Evolutionary conservation across 2,888 invertebrate genomes (phyloP).

Genomic region (Hermaeophaga mercurialis): DNA sequence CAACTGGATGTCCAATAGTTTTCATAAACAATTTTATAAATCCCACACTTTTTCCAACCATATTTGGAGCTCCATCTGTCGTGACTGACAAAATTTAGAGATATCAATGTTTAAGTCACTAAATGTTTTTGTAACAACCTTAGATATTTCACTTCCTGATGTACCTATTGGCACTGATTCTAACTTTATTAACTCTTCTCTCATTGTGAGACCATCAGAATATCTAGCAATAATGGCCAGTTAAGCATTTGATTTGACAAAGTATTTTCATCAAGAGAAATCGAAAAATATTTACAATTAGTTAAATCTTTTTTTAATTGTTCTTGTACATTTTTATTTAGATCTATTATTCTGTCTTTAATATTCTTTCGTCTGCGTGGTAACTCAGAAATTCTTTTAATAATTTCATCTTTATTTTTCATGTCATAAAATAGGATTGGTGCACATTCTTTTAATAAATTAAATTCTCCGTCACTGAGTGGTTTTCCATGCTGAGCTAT

Average conservation of each 20-base stretch:
- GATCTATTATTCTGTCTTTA: slow-evolving; percentile 37
- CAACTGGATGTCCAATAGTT: background rate
- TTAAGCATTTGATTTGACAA: slow-evolving; percentile 32
- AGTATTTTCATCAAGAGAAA: slow-evolving; percentile 36
- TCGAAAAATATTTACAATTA: slow-evolving; percentile 29
- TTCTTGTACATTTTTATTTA: slow-evolving; percentile 33
- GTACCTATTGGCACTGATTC: slow-evolving; percentile 32
- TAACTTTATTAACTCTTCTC: slow-evolving; percentile 33
- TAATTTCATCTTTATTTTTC: slow-evolving; percentile 11
- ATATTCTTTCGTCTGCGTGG: slow-evolving; percentile 36
- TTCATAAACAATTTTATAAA: background rate
- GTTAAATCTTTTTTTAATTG: background rate
- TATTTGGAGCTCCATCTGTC: slow-evolving; percentile 28
- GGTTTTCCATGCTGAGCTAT: slow-evolving; percentile 36
- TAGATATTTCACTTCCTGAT: slow-evolving; percentile 24
- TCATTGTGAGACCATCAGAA: slow-evolving; percentile 32
- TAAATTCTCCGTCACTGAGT: slow-evolving; percentile 31
- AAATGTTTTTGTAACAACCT: slow-evolving; percentile 31
- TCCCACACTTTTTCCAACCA: slow-evolving; percentile 16
- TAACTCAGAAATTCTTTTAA: slow-evolving; percentile 28
- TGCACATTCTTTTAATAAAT: slow-evolving; percentile 17
- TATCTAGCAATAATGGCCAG: no score
- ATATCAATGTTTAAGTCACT: slow-evolving; percentile 32
- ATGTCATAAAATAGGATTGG: slow-evolving; percentile 4
- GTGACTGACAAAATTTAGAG: slow-evolving; percentile 17